phyloP scores from a whole-genome alignment of 2,888 invertebrate species.

The Tuberolachnus salignus region DNA sequence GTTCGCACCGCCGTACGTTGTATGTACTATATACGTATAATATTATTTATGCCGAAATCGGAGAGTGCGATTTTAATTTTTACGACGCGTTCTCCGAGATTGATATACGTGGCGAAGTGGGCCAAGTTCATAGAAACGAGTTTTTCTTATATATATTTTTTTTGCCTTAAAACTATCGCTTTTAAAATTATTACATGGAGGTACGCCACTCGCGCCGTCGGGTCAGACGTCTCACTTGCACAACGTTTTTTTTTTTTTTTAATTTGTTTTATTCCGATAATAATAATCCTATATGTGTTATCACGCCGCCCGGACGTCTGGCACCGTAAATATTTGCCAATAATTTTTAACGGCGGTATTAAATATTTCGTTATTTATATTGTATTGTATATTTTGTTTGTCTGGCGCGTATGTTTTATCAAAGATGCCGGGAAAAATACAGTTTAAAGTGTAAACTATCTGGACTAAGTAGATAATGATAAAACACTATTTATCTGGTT shows the following conservation, averaged over 20 bases:
- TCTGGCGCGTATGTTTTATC: no score
- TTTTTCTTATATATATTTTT: neutral
- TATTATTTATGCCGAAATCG: neutral
- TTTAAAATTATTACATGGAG: constrained; percentile 3
- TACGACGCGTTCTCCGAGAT: constrained; percentile 1
- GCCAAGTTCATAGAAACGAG: constrained; percentile 45
- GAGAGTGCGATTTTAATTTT: neutral
- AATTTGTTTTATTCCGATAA: neutral
- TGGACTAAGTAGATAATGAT: no score
- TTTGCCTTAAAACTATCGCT: constrained; percentile 29
- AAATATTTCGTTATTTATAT: no score
- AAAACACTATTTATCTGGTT: no score
- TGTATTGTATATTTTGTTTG: no score
- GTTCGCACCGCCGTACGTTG: neutral
- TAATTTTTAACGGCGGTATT: no score
- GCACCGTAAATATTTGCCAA: no score
- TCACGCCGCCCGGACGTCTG: neutral
- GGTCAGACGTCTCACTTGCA: neutral
- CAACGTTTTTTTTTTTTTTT: neutral
- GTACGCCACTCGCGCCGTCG: neutral
- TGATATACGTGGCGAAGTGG: constrained; percentile 36
- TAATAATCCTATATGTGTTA: neutral
- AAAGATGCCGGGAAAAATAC: no score
- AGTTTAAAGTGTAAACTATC: no score
- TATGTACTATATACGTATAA: neutral